Base-by-base conservation (phyloP, 1,140 invertebrate genomes). In the Chironomus tepperi region DNA sequence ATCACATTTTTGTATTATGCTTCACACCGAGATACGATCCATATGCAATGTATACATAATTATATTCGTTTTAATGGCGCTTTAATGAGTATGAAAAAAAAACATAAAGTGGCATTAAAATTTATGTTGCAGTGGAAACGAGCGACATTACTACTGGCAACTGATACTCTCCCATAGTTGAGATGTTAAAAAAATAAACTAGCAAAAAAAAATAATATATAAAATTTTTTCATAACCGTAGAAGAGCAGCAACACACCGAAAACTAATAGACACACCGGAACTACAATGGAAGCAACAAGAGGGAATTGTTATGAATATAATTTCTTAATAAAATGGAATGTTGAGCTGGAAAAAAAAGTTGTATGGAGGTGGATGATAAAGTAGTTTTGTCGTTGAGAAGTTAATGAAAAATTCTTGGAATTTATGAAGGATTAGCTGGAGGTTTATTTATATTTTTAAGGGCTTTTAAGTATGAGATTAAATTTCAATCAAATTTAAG, bases 31-130 rank as follows among this genome's bases (percentile, higher is more conserved):
- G 47, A 57, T n/a, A n/a, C 47, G 3, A 57, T 57, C 47, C 47
- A 57, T 57, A 57, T 57, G 47, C 8, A 57, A n/a, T 5, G 65
- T 21, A 70, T 16, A 70, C 9, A 70, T 19, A 70, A 70, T 19
- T 70, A 70, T 21, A 70, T 70, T 70, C 65, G 18, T 70, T 70
- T 70, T 70, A 70, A 70, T 70, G 65, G 65, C 19, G 18, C 65
- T 70, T 70, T 70, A 70, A 70, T 70, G 65, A 21, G 47, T 57
- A 57, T 57, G 47, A 57, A 57, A 34, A 57, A 57, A 57, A 70
- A 9, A 70, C 65, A 70, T 70, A 70, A 70, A 70, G 18, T 70
- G 65, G 65, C 65, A 21, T 70, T 70, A 70, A 70, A 70, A 70
- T 70, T 70, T 70, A 70, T 70, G 65, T 70, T 70, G 65, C 65